Percentiles rank a stretch among this genome's conserved stretches.
These are phyloP conservation scores for Julus scandinavius DNA, from an alignment of 2,888 invertebrate genomes.

Conservation along the genomic window DNA sequence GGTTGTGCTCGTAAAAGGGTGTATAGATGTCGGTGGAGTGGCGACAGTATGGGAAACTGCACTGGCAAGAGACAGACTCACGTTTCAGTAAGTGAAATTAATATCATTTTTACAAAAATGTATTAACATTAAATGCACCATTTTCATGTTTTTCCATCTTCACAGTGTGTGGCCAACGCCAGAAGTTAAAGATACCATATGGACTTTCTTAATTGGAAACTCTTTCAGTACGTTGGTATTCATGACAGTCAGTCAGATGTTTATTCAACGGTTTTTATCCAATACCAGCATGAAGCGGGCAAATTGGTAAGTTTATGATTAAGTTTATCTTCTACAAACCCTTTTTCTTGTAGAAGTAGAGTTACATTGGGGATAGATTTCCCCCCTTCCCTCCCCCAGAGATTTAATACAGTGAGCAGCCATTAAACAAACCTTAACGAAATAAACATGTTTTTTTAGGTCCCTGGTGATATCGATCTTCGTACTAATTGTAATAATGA, in stretches of 20 bases:
- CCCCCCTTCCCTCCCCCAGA: no score
- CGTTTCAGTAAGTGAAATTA: constrained; percentile 60
- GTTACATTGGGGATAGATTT: no score
- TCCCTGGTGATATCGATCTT: neutral
- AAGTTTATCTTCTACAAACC: neutral
- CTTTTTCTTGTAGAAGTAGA: no score
- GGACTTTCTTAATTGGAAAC: constrained; percentile 43
- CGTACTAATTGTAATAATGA: neutral
- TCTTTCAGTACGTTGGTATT: neutral
- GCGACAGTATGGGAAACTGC: constrained; percentile 60
- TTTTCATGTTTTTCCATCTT: neutral
- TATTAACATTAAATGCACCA: no score
- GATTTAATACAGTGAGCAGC: neutral
- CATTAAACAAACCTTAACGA: neutral
- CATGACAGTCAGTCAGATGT: constrained; percentile 49
- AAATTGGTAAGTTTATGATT: neutral
- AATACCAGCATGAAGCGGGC: neutral
- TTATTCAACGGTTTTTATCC: constrained; percentile 51
- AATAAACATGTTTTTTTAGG: neutral
- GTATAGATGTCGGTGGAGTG: constrained; percentile 61
- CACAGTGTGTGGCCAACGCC: neutral
- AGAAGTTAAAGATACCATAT: constrained; percentile 46
- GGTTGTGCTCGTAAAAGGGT: constrained; percentile 63
- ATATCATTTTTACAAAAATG: neutral
- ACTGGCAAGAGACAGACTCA: constrained; percentile 61